phyloP scores from a whole-genome alignment of 2,888 invertebrate species.

The Yponomeuta malinellus region DNA sequence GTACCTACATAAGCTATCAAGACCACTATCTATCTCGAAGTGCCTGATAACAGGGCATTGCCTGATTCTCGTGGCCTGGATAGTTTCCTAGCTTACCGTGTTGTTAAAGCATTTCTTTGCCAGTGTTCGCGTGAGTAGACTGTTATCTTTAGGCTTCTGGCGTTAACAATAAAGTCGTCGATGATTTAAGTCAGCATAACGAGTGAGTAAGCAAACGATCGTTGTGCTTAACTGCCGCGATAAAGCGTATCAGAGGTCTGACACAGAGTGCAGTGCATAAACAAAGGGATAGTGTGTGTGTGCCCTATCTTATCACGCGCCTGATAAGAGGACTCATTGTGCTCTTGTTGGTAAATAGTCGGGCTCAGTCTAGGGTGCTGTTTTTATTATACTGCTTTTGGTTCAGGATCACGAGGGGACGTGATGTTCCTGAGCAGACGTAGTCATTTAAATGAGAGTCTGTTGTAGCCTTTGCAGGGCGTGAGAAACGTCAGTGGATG shows the following conservation, averaged over 20 bases:
- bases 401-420: conserved; percentile 2
- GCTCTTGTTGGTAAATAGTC: conserved; percentile 10
- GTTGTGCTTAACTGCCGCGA: conserved; percentile 34
- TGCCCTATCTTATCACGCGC: conserved; percentile 56
- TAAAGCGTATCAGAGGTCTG: conserved; percentile 60
- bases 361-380: conserved; percentile 4
- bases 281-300: conserved; percentile 60
- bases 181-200: conserved; percentile 16
- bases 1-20: conserved; percentile 2
- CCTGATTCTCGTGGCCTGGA: conserved; percentile 4
- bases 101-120: not conserved
- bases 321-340: conserved; percentile 57
- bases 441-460: not conserved
- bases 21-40: conserved; percentile 7
- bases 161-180: not conserved
- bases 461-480: not conserved
- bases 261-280: conserved; percentile 52
- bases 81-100: not conserved
- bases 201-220: conserved; percentile 50
- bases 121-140: not conserved
- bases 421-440: not conserved
- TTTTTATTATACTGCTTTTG: conserved; percentile 6
- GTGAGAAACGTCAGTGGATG: conserved; percentile 16
- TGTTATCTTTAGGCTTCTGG: not conserved
- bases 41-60: conserved; percentile 16